Evolutionary conservation across 2,888 invertebrate species (phyloP).

Genomic region (Leptinotarsa juncta): DNA sequence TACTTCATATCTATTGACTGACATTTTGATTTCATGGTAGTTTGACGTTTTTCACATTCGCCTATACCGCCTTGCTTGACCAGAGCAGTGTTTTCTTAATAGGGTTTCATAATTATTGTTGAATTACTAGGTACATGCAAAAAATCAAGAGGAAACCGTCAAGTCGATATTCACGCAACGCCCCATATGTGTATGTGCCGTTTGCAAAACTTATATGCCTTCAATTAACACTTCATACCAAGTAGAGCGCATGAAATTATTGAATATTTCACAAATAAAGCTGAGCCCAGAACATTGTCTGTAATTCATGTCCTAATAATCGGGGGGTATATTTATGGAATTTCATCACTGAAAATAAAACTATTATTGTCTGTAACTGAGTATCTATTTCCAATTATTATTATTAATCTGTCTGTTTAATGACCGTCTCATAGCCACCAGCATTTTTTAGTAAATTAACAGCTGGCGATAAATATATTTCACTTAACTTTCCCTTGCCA

Average conservation of each 20-base stretch:
- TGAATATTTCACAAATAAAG: not conserved
- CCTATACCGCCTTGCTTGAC: no score
- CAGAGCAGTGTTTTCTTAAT: no score
- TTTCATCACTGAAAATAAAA: not conserved
- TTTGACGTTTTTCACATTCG: no score
- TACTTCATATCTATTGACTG: no score
- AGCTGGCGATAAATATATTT: not conserved
- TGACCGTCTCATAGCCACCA: not conserved
- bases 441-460: not conserved
- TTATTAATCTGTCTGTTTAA: not conserved
- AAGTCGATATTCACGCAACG: not conserved
- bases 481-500: not conserved
- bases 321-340: not conserved
- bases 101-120: no score
- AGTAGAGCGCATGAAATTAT: not conserved
- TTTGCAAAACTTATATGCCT: not conserved
- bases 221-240: not conserved
- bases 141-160: not conserved
- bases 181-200: not conserved
- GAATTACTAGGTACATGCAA: no score
- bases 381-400: not conserved
- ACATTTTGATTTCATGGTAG: no score
- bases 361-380: not conserved
- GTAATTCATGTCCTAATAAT: not conserved
- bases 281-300: not conserved